These are phyloP conservation scores for Tetropium fuscum DNA, from an alignment of 2,888 invertebrate genomes.

Conservation along the genomic window DNA sequence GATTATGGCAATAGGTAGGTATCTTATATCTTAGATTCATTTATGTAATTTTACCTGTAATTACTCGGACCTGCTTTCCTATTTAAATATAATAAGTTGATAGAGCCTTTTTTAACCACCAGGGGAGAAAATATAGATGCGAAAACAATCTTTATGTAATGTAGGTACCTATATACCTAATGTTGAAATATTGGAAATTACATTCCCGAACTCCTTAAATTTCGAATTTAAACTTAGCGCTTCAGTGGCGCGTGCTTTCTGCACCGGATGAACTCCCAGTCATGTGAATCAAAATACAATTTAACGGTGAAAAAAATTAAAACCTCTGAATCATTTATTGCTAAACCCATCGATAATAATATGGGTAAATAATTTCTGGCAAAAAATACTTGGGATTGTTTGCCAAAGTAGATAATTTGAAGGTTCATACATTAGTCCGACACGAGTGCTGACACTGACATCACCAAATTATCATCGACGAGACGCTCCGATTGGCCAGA, in stretches of 20 bases:
- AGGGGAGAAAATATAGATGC: too few species aligned
- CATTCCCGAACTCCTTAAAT: not conserved
- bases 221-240: slow-evolving; percentile 42
- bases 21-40: too few species aligned
- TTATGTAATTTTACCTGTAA: too few species aligned
- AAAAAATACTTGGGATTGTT: slow-evolving; percentile 7
- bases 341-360: not conserved
- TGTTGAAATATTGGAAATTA: too few species aligned
- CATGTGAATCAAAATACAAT: slow-evolving; percentile 46
- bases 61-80: too few species aligned
- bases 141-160: too few species aligned
- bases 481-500: slow-evolving; percentile 50
- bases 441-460: slow-evolving; percentile 47
- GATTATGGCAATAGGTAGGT: too few species aligned
- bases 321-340: not conserved
- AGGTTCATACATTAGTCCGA: slow-evolving; percentile 12
- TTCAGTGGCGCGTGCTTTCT: slow-evolving; percentile 9
- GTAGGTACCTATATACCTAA: too few species aligned
- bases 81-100: too few species aligned
- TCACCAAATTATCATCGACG: slow-evolving; percentile 47
- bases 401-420: slow-evolving; percentile 16
- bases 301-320: slow-evolving; percentile 17
- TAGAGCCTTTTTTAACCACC: too few species aligned
- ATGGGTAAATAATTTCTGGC: not conserved
- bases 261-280: slow-evolving; percentile 30